Evolutionary conservation across 2,888 invertebrate species (phyloP), one percentile per base, ranked within the genome.

Genomic region (Drosophila peninsularis): DNA sequence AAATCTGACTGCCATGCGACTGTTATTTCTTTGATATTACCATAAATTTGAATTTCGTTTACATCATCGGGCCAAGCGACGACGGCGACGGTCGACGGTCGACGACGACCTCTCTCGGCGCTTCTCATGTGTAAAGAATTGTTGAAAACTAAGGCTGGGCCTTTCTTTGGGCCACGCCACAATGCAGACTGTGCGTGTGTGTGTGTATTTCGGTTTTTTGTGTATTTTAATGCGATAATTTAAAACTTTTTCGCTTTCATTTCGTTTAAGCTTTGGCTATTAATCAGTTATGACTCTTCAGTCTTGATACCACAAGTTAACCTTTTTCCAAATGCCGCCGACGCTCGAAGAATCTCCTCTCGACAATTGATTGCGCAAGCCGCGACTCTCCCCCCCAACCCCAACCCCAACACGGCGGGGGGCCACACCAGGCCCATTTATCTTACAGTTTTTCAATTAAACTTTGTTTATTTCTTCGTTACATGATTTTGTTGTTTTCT

Each of bases 21-120:
- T 74, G 72, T 78, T 76, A 62, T 76, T 67, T 79, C 73, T 80
- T 71, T 71, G 67, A 50, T 80, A 75, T 82, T 80, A 80, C 68
- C 80, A 80, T 80, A 80, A 80, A 82, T 82, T 80, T 80, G 82
- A 80, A 82, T 82, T 78, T 71, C 80, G 80, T 82, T 80, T 80
- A 80, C 80, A 80, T 82, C 80, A 80, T 82, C 75, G 62, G 36
- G 52, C 37, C 54, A 49, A 62, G 37, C 62, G 44, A 56, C 50
- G 24, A 24, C 41, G 49, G 7, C 45, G 30, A 52, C 21, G 45
- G n/a, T 5, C 30, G 19, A 19, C 3, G 50, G 21, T 10, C 52
- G 36, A 60, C 36, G 47, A 37, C 62, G 64, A 24, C 52, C 64
- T 66, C 62, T 67, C 64, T 58, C 63, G 32, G 30, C 55, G 72